These are phyloP conservation scores for Spheniscus humboldti DNA, from an alignment of 2,797 vertebrate genomes.

Conservation along the genomic window DNA sequence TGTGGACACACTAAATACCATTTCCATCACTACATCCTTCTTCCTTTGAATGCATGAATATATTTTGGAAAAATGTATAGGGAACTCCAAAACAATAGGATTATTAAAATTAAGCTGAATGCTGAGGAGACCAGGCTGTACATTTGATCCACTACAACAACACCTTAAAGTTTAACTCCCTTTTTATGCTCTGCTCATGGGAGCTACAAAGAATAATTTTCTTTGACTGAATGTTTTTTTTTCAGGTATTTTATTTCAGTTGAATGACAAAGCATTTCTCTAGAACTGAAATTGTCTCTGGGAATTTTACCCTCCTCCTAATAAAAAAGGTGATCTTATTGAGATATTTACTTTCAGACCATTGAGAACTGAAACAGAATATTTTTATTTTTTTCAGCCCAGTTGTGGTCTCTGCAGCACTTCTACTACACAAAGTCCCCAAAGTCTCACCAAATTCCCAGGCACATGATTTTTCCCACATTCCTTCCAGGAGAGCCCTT, in stretches of 20 bases:
- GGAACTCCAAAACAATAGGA: background rate
- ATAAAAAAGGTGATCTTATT: background rate
- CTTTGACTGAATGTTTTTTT: background rate
- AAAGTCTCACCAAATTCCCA: background rate
- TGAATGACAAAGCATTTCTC: background rate
- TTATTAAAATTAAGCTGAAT: background rate
- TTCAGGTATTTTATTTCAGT: background rate
- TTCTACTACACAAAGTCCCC: background rate
- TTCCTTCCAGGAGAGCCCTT: background rate
- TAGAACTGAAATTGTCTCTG: background rate
- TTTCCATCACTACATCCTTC: background rate
- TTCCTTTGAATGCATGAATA: background rate
- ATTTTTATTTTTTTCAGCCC: background rate
- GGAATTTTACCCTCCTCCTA: background rate
- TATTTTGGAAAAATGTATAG: background rate
- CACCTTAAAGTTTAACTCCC: background rate
- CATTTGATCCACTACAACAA: background rate
- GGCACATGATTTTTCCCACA: rapidly evolving
- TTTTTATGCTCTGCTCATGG: background rate
- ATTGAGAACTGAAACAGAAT: background rate
- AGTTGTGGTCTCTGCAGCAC: background rate
- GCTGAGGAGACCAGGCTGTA: background rate
- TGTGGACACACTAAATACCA: background rate
- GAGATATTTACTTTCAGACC: background rate
- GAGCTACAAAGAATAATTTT: background rate